Evolutionary conservation across 2,797 vertebrate species (phyloP).

Genomic region (Phalloptychus januarius): DNA sequence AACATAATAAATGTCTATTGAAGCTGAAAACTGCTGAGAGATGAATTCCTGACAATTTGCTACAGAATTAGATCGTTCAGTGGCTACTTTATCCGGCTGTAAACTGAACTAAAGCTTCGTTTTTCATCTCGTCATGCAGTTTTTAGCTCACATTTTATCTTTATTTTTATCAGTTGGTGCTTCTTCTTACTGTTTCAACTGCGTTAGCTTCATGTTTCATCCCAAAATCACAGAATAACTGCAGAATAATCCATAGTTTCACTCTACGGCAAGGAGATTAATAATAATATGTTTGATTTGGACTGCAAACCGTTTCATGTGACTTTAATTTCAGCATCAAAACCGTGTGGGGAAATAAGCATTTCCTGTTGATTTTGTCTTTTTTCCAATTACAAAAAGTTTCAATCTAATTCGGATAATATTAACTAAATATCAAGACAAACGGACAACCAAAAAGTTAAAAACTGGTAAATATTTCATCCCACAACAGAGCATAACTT

Average conservation of each 20-base stretch:
- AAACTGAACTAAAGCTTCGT: not conserved
- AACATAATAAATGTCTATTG: not conserved
- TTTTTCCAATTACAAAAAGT: not conserved
- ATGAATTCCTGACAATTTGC: not conserved
- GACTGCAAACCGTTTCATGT: not conserved
- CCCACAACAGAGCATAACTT: not conserved
- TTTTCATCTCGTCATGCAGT: not conserved
- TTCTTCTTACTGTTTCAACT: not conserved
- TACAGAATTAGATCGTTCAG: not conserved
- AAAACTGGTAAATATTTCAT: not conserved
- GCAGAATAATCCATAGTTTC: not conserved
- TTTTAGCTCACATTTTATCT: not conserved
- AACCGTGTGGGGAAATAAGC: not conserved
- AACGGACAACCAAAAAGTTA: not conserved
- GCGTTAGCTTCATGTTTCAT: not conserved
- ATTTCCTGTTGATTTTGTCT: not conserved
- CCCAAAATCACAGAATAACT: not conserved
- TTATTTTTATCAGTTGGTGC: not conserved
- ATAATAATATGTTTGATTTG: not conserved
- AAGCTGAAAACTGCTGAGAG: not conserved
- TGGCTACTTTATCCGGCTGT: not conserved
- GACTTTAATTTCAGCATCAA: not conserved
- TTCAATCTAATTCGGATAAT: not conserved
- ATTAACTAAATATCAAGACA: not conserved
- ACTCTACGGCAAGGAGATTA: not conserved